phyloP scores from a whole-genome alignment of 2,888 invertebrate genomes.

The Pandemis heparana region DNA sequence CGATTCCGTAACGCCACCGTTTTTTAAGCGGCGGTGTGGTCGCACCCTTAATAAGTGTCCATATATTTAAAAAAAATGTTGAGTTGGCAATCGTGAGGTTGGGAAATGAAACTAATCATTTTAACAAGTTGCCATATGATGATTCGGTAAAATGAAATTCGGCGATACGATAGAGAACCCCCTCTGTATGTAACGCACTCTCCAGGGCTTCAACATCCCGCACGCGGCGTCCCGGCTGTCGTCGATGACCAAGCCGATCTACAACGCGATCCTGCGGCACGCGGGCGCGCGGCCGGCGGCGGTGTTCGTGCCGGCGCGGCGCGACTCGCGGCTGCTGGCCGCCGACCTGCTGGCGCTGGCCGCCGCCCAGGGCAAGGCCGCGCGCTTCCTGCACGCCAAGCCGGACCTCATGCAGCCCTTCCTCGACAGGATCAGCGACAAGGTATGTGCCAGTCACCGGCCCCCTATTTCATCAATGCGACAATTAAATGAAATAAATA shows the following conservation, averaged over 20 bases:
- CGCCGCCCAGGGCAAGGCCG: conserved; percentile 94
- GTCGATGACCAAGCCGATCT: conserved; percentile 99
- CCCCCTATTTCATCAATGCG: too few relatives aligned
- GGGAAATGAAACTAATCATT: too few relatives aligned
- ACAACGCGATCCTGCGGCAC: conserved; percentile 95
- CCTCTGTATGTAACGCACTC: too few relatives aligned
- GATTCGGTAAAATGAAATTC: too few relatives aligned
- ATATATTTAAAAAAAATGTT: too few relatives aligned
- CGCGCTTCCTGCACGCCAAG: conserved; percentile 95
- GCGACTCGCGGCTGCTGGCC: conserved; percentile 97
- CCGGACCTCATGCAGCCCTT: conserved; percentile 95
- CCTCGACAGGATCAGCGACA: conserved; percentile 81
- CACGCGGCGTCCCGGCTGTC: conserved; percentile 98
- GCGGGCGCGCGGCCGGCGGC: conserved; percentile 94
- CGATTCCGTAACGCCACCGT: too few relatives aligned
- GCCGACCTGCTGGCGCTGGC: conserved; percentile 98
- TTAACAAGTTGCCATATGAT: too few relatives aligned
- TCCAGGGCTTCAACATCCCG: conserved; percentile 97
- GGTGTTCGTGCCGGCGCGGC: conserved; percentile 96
- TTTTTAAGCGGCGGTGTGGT: too few relatives aligned
- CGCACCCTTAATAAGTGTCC: too few relatives aligned
- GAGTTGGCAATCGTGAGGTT: too few relatives aligned
- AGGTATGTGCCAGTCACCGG: background rate
- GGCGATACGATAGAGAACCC: too few relatives aligned
- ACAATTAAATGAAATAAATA: too few relatives aligned